phyloP scores from a whole-genome alignment of 2,113 vertebrate species.

The Paradoxurus hermaphroditus region DNA sequence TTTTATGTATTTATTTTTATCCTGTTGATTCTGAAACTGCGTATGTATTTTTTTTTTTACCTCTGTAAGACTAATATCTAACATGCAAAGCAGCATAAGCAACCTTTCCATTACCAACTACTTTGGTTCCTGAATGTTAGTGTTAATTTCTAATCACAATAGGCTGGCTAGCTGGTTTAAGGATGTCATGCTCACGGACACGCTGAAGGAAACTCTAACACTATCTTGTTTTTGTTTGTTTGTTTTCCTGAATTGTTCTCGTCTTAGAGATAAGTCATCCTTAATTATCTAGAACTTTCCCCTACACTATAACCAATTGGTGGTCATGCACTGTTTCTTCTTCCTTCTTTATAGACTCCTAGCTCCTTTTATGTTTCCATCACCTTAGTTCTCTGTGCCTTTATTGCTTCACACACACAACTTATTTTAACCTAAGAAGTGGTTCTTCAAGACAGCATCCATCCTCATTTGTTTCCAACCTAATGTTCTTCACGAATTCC shows the following conservation, averaged over 20 bases:
- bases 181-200: background rate
- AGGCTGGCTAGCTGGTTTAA: background rate
- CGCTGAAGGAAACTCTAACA: background rate
- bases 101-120: background rate
- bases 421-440: background rate
- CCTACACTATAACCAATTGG: too few relatives aligned
- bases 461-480: background rate
- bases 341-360: background rate
- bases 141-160: background rate
- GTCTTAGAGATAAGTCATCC: background rate
- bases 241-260: background rate
- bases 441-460: background rate
- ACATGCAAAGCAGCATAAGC: background rate
- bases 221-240: background rate
- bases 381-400: background rate
- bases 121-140: background rate
- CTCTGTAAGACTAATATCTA: background rate
- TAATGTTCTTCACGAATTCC: background rate
- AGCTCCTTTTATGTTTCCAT: background rate
- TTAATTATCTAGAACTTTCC: background rate
- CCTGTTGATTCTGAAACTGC: background rate
- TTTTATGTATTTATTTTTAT: background rate
- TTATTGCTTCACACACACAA: background rate
- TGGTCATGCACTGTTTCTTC: background rate
- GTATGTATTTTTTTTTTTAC: background rate